Base-by-base conservation (phyloP, 2,113 vertebrate genomes). In the Eurypyga helias region DNA sequence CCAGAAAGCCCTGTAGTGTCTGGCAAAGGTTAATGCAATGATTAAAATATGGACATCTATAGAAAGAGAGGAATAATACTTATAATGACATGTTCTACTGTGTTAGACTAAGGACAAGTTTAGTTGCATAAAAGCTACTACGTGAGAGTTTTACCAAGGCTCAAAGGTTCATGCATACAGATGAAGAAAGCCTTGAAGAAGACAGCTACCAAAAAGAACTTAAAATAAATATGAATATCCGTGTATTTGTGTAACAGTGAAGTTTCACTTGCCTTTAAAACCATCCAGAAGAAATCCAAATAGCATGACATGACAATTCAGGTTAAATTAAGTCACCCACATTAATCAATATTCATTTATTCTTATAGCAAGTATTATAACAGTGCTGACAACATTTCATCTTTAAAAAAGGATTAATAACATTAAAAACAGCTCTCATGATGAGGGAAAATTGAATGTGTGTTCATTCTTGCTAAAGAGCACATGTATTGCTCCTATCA, bases 301-400 rank as follows among this genome's bases (percentile, higher is more conserved):
- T 41, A 11, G 13, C 28, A 66, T 61, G 81, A 65, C 52, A 29
- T 29, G 21, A 64, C 24, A 65, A n/a, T 36, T 72, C 69, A 89
- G 34, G 45, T 89, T 89, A 54, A 83, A 90, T 83, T 79, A 90
- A 77, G 11, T 73, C 41, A 54, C 34, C 45, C 7, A 29, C 14
- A n/a, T 33, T 85, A 93, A 89, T 92, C 52, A 93, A 80, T 86
- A 83, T 85, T 85, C n/a, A 93, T 87, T 93, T 94, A 75, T 87
- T 90, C 67, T 83, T 80, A 51, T 10, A 76, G 17, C 19, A 66
- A 82, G 52, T 52, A 84, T 77, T 52, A 41, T 13, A 71, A 55
- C 9, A 43, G n/a, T 25, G 33, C 62, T 86, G 75, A 46, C 71
- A 91, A 77, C 49, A 81, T 70, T 83, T 91, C n/a, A 49, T 67